Conservation (phyloP, 2,797 vertebrate genomes). For the Danio aesculapii region DNA sequence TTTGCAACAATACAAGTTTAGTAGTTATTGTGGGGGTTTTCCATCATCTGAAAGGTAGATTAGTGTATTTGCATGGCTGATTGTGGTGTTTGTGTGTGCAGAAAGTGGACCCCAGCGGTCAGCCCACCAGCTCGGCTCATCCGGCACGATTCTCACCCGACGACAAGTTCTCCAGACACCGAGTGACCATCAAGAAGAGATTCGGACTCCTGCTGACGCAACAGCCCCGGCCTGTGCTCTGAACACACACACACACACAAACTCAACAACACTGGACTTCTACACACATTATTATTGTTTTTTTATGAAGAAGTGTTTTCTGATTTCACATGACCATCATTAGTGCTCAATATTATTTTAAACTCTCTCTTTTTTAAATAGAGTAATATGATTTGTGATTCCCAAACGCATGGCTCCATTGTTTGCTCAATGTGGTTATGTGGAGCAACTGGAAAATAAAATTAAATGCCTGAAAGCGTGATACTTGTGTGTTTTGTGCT, state of each 20-base stretch:
- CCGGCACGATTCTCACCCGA: constrained; percentile 93
- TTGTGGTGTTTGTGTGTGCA: constrained; percentile 58
- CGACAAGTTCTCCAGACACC: constrained; percentile 91
- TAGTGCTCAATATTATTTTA: too few species aligned
- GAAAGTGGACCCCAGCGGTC: constrained; percentile 79
- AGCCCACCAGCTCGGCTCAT: constrained; percentile 88
- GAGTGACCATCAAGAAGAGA: constrained; percentile 88
- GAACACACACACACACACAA: not conserved
- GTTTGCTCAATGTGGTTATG: too few species aligned
- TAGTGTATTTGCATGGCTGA: too few species aligned
- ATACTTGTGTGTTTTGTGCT: too few species aligned
- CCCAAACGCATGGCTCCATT: too few species aligned
- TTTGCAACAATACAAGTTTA: not conserved
- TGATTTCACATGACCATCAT: too few species aligned
- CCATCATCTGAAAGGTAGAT: too few species aligned
- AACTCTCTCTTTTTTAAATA: too few species aligned
- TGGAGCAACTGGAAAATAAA: too few species aligned
- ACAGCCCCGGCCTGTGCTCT: constrained; percentile 85
- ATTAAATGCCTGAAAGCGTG: too few species aligned
- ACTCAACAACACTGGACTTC: not conserved
- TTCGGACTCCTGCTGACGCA: constrained; percentile 89
- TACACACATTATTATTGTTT: not conserved
- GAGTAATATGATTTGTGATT: too few species aligned
- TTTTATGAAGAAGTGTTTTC: not conserved
- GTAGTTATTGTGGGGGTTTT: too few species aligned